These are phyloP conservation scores for Amblyjoppa proteus DNA, from an alignment of 2,888 invertebrate species.

Conservation along the genomic window DNA sequence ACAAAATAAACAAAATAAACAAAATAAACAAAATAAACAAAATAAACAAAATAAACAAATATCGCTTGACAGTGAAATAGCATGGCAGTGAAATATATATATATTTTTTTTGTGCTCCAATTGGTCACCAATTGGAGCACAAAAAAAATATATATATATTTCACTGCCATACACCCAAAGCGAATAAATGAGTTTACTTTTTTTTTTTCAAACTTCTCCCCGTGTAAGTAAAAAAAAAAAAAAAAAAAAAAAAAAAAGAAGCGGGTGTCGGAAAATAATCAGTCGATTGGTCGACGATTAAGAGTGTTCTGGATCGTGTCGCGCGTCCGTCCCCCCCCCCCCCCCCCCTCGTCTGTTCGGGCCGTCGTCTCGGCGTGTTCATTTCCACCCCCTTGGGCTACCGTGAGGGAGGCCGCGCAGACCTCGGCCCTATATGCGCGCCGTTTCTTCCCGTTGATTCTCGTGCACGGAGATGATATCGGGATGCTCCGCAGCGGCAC, in stretches of 20 bases:
- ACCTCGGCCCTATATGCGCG: conserved; percentile 3
- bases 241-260: conserved; percentile 6
- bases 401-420: neutral
- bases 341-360: conserved; percentile 10
- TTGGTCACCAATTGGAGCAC: too few relatives aligned
- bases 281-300: conserved; percentile 59
- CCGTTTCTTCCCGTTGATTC: neutral
- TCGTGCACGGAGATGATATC: conserved; percentile 12
- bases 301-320: conserved; percentile 68
- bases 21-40: too few relatives aligned
- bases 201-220: too few relatives aligned
- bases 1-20: too few relatives aligned
- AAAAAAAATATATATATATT: too few relatives aligned
- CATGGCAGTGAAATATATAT: too few relatives aligned
- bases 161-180: too few relatives aligned
- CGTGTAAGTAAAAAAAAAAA: neutral
- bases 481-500: conserved; percentile 17
- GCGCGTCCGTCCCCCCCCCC: conserved; percentile 16
- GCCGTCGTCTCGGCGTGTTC: neutral
- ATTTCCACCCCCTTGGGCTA: conserved; percentile 40
- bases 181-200: too few relatives aligned
- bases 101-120: too few relatives aligned
- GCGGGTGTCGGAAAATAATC: conserved; percentile 55
- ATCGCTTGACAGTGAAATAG: too few relatives aligned
- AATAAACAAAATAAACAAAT: too few relatives aligned